Base-by-base conservation (phyloP, 2,888 invertebrate genomes). In the Hermaeophaga mercurialis region DNA sequence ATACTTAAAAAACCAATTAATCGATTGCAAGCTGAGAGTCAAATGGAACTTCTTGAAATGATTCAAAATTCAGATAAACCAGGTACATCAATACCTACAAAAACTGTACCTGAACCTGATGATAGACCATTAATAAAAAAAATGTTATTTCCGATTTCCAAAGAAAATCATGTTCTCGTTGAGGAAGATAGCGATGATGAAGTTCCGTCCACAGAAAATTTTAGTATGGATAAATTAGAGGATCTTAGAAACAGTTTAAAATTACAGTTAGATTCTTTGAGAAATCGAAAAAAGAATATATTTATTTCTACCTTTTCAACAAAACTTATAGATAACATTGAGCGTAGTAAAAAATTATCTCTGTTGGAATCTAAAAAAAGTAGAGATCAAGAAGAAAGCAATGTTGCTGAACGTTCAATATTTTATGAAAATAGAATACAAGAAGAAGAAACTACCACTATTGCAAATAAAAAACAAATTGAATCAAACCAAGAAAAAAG, bases 231-330 rank as follows among this genome's bases (percentile, higher is more conserved):
- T 1, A 48, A 41, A 43, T 34, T 50, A 6, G 68, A 72, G 43
- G 66, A 70, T 49, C 61, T 73, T 19, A 41, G 71, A 36, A 64
- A 70, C 46, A 69, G 63, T 47, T 55, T 73, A 28, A 68, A 64
- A 54, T 44, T 69, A 38, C 73, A 73, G 48, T 55, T 73, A 15
- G 63, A 54, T 41, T 66, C 58, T 18, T 61, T 73, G 22, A 55
- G 73, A 46, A 70, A 62, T 31, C 64, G 63, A 45, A 73, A 70
- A 47, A 71, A 66, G 55, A 55, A 45, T 12, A 55, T 58, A 34
- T 57, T 65, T 33, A 24, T 66, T 1, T 52, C 62, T 47, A 19
- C 46, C 15, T 22, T 55, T 6, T 53, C 47, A 5, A 60, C 39
- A n/a, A 54, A 58, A 24, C 45, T 53, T n/a, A 19, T 44, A 5